Percentiles rank a stretch among this genome's conserved stretches.
Evolutionary conservation across 23 tunicate species (phyloP).

Genomic region (Diplosoma virens): DNA sequence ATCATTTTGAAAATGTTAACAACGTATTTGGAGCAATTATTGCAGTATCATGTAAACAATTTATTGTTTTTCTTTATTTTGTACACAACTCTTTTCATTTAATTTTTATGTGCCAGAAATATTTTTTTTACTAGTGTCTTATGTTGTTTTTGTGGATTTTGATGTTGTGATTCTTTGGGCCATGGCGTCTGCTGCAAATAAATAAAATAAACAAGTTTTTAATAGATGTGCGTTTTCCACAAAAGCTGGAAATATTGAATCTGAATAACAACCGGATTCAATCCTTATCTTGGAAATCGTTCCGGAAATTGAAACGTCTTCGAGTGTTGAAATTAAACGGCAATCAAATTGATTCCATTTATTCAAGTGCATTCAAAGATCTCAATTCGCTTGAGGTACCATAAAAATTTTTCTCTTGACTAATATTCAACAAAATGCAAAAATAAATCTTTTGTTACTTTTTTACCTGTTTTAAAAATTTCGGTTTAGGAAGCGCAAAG

Average conservation of each 20-base stretch:
- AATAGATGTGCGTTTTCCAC: slow-evolving; percentile 34
- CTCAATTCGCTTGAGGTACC: slow-evolving; percentile 4
- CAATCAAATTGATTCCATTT: neutral
- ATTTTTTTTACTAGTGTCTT: neutral
- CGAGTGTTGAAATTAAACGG: slow-evolving; percentile 38
- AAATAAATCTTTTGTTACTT: too few species aligned
- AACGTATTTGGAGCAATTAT: too few species aligned
- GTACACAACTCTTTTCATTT: too few species aligned
- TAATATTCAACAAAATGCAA: too few species aligned
- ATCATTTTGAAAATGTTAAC: too few species aligned
- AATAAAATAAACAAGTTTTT: neutral
- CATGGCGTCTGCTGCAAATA: neutral
- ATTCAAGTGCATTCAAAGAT: slow-evolving; percentile 5
- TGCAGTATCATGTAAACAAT: too few species aligned
- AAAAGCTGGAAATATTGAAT: slow-evolving; percentile 25
- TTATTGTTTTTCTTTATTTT: too few species aligned
- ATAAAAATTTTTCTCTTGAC: neutral
- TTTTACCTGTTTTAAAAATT: too few species aligned
- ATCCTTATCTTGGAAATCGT: neutral
- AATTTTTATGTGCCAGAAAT: neutral
- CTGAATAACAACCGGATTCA: slow-evolving; percentile 23
- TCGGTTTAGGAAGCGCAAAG: too few species aligned
- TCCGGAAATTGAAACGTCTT: slow-evolving; percentile 10
- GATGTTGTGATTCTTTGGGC: neutral
- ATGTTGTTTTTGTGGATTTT: neutral